Evolutionary conservation across 2,113 vertebrate genomes (phyloP).

Genomic region (Laticauda laticaudata): DNA sequence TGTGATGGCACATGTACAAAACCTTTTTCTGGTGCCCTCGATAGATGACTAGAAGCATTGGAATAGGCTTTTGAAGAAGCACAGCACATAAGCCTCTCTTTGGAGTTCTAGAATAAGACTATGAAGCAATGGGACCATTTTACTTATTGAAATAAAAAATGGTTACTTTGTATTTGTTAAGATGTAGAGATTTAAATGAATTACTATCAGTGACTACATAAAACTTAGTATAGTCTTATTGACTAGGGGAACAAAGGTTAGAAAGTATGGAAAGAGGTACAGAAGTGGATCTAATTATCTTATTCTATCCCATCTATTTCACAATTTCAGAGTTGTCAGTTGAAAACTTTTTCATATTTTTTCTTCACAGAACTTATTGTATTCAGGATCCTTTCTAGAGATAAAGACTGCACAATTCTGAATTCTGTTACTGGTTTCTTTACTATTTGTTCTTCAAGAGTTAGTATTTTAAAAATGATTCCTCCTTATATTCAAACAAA

Average conservation of each 20-base stretch:
- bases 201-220: background rate
- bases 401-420: background rate
- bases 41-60: background rate
- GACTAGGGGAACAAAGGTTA: background rate
- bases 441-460: background rate
- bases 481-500: background rate
- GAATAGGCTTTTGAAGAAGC: background rate
- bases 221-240: background rate
- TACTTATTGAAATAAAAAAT: background rate
- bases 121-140: background rate
- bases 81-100: background rate
- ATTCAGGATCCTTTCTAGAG: background rate
- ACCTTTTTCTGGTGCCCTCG: background rate
- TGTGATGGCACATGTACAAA: background rate
- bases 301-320: background rate
- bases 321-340: background rate
- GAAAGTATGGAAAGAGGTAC: background rate
- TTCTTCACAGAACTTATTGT: background rate
- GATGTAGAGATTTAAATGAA: background rate
- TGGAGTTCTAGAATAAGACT: background rate
- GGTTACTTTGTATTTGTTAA: background rate
- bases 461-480: background rate
- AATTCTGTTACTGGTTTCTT: background rate
- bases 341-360: background rate
- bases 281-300: background rate